These are phyloP conservation scores for Formica aserva DNA, from an alignment of 2,888 invertebrate genomes.

Conservation along the genomic window DNA sequence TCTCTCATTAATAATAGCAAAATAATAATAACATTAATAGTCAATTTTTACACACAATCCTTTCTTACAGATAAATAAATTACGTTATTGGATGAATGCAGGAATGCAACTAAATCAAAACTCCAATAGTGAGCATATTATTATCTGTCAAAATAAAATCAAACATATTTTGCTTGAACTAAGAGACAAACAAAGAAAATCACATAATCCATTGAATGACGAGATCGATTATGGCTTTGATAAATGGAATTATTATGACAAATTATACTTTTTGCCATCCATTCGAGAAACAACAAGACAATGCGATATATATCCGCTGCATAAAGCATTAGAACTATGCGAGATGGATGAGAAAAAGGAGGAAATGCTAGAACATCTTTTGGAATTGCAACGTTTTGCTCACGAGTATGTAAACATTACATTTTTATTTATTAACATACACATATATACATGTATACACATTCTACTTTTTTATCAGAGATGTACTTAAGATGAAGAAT, in stretches of 20 bases:
- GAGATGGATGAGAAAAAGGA: constrained; percentile 81
- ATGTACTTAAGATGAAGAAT: not conserved
- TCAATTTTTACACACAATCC: constrained; percentile 9
- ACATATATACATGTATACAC: not conserved
- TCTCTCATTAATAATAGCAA: not conserved
- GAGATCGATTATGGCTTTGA: constrained; percentile 76
- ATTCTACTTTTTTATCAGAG: constrained; percentile 9
- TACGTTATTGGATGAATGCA: constrained; percentile 91
- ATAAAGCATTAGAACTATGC: constrained; percentile 86
- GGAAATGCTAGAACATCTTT: constrained; percentile 84
- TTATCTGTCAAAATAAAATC: constrained; percentile 85
- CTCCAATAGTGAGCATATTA: constrained; percentile 81
- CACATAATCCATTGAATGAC: constrained; percentile 78
- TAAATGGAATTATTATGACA: constrained; percentile 81
- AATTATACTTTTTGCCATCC: constrained; percentile 82
- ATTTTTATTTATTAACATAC: not conserved
- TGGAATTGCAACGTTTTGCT: constrained; percentile 85
- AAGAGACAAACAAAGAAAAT: constrained; percentile 85
- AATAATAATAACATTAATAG: not conserved
- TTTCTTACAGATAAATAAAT: constrained; percentile 89
- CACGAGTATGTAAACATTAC: constrained; percentile 84
- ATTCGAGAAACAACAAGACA: constrained; percentile 74
- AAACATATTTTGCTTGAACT: constrained; percentile 85
- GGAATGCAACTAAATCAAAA: constrained; percentile 86
- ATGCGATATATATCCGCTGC: constrained; percentile 82